Conservation (phyloP, 2,113 vertebrate genomes). For the Eolophus roseicapilla region DNA sequence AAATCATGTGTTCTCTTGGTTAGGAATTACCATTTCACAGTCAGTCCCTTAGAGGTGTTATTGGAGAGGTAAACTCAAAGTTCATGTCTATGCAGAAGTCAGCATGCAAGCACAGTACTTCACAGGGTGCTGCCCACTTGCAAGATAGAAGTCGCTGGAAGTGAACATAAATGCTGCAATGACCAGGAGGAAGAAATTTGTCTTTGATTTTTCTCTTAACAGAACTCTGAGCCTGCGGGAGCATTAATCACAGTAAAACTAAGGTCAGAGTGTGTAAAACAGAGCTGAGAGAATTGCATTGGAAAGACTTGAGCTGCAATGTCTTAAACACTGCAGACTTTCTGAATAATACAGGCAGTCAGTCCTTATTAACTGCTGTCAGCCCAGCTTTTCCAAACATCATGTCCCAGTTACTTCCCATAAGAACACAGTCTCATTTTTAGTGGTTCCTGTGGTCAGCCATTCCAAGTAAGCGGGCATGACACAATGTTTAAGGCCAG, state of each 20-base stretch:
- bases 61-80: background rate
- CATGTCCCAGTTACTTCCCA: fast-evolving
- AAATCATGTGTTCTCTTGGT: background rate
- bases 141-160: background rate
- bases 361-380: background rate
- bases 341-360: background rate
- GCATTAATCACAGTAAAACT: background rate
- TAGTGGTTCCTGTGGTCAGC: background rate
- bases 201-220: background rate
- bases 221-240: background rate
- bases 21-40: background rate
- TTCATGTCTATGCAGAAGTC: background rate
- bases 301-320: background rate
- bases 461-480: background rate
- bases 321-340: background rate
- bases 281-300: background rate
- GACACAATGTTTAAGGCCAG: background rate
- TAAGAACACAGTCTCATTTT: background rate
- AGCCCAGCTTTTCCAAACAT: background rate
- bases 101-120: background rate
- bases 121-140: background rate
- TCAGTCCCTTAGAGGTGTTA: background rate
- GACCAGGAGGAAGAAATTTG: background rate
- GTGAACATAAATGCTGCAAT: background rate
- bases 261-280: background rate